A percentile compares a stretch with the other conserved stretches of the same genome.
These are phyloP conservation scores for Syrrhaptes paradoxus DNA, from an alignment of 2,113 vertebrate genomes.

Conservation along the genomic window DNA sequence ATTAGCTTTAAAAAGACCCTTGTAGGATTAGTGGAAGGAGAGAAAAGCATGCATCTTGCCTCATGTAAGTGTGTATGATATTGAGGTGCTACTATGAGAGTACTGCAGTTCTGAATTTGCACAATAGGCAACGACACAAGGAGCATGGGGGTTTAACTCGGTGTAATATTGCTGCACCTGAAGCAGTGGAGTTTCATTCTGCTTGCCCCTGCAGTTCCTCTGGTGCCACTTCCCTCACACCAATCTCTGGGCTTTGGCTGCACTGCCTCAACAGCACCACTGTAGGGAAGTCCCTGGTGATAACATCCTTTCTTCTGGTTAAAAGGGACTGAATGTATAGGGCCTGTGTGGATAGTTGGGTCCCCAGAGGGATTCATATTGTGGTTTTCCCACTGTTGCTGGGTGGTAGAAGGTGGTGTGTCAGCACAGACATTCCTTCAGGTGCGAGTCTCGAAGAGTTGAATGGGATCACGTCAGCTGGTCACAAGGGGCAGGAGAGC, in stretches of 20 bases:
- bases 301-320: not conserved
- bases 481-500: not conserved
- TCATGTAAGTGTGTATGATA: accelerated
- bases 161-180: accelerated
- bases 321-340: not conserved
- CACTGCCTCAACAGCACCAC: accelerated
- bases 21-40: not conserved
- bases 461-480: not conserved
- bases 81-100: accelerated
- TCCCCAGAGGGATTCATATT: not conserved
- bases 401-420: not conserved
- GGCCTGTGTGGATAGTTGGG: not conserved
- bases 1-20: not conserved
- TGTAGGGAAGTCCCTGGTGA: not conserved
- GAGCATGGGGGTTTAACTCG: accelerated
- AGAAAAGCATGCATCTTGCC: not conserved
- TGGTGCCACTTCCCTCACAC: not conserved
- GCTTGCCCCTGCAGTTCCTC: not conserved
- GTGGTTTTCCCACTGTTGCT: accelerated
- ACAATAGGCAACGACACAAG: accelerated
- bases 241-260: not conserved
- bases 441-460: not conserved
- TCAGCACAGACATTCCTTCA: not conserved
- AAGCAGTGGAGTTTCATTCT: accelerated
- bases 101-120: not conserved